Conservation (phyloP, 2,113 vertebrate genomes). For the Austrofundulus limnaeus region DNA sequence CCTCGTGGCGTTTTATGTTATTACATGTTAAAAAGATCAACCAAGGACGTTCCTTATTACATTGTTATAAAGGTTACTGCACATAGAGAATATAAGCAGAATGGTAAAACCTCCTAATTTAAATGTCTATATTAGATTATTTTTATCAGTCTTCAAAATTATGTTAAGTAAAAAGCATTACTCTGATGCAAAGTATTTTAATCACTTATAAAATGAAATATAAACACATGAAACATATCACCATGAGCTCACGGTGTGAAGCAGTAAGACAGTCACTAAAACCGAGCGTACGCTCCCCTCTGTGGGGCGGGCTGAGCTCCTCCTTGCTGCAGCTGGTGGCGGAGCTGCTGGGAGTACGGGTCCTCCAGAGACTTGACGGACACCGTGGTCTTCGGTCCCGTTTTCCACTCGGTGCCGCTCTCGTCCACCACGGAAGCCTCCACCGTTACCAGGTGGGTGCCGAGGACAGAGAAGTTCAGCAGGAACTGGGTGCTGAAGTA, state of each 20-base stretch:
- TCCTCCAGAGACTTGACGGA: constrained; percentile 94
- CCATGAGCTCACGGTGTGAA: neutral
- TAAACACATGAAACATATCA: constrained; percentile 16
- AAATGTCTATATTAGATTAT: no score
- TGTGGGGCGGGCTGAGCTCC: constrained; percentile 61
- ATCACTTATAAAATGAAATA: constrained; percentile 24
- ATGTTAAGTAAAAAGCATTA: neutral
- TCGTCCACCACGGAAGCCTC: constrained; percentile 95
- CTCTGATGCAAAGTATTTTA: constrained; percentile 43
- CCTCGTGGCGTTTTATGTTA: constrained; percentile 34
- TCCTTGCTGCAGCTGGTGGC: constrained; percentile 82
- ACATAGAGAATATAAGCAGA: no score
- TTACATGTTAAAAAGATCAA: constrained; percentile 7
- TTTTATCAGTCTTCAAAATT: no score
- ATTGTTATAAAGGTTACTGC: neutral
- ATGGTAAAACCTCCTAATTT: no score
- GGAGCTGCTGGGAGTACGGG: constrained; percentile 91
- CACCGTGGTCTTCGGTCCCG: constrained; percentile 89
- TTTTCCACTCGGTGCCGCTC: constrained; percentile 92
- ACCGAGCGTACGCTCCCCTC: constrained; percentile 64
- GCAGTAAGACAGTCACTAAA: constrained; percentile 32
- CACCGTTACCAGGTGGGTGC: constrained; percentile 91
- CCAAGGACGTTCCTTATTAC: constrained; percentile 29
- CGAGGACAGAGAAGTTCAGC: constrained; percentile 90
- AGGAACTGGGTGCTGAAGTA: constrained; percentile 99